Evolutionary conservation across 2,113 vertebrate genomes (phyloP).

Genomic region (Lipophrys pholis): DNA sequence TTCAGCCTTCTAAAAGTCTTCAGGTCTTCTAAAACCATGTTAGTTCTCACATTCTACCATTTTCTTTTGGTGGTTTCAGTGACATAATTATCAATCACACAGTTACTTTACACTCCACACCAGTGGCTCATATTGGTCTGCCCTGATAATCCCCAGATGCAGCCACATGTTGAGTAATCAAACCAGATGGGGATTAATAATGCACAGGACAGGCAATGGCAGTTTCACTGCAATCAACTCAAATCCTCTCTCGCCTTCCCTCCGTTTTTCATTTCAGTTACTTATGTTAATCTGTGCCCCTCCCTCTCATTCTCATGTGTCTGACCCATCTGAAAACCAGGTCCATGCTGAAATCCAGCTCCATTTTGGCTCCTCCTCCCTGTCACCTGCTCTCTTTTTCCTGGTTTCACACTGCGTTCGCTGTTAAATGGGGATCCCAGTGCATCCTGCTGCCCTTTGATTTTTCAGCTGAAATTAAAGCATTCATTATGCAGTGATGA

Average conservation of each 20-base stretch:
- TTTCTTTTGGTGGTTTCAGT: not conserved
- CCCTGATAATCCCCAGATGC: slow-evolving; percentile 31
- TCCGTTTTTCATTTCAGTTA: slow-evolving; percentile 48
- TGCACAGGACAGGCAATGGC: slow-evolving; percentile 26
- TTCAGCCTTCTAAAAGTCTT: no score
- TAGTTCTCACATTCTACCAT: not conserved
- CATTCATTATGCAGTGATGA: slow-evolving; percentile 11
- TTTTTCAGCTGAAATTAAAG: slow-evolving; percentile 33
- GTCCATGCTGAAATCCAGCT: slow-evolving; percentile 25
- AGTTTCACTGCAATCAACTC: slow-evolving; percentile 64
- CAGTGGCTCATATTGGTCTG: slow-evolving; percentile 16
- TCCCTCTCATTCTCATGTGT: not conserved
- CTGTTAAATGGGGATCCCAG: slow-evolving; percentile 15
- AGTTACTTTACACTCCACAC: not conserved
- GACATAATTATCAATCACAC: not conserved
- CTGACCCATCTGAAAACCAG: slow-evolving; percentile 6
- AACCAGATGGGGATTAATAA: slow-evolving; percentile 79
- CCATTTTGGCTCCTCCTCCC: slow-evolving; percentile 14
- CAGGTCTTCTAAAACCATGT: not conserved
- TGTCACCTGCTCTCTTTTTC: slow-evolving; percentile 42
- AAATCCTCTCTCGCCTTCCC: slow-evolving; percentile 55
- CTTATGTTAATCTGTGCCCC: slow-evolving; percentile 42
- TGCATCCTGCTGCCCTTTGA: slow-evolving; percentile 25
- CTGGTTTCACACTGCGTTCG: slow-evolving; percentile 45
- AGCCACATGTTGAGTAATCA: slow-evolving; percentile 65